Percentiles rank a stretch among this genome's conserved stretches.
Conservation (phyloP, 2,113 vertebrate genomes). For the Columbina picui region DNA sequence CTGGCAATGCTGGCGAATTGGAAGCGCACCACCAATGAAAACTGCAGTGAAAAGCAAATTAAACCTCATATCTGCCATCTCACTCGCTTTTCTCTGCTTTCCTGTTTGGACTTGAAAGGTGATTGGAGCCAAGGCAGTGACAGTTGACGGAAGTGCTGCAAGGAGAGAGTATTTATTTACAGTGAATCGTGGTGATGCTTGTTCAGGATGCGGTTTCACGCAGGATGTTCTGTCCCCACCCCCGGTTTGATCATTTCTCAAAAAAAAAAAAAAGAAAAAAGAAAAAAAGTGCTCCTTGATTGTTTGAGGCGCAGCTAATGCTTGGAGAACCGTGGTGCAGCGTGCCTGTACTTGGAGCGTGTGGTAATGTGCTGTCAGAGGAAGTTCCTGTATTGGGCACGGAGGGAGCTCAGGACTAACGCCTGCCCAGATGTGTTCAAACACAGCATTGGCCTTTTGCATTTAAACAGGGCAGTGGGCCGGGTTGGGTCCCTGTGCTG, state of each 20-base stretch:
- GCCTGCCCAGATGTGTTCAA: slow-evolving; percentile 65
- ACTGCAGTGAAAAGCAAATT: slow-evolving; percentile 93
- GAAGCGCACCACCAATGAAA: slow-evolving; percentile 85
- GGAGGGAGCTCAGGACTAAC: slow-evolving; percentile 64
- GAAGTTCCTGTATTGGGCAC: slow-evolving; percentile 76
- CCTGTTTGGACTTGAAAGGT: slow-evolving; percentile 99
- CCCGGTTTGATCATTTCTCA: slow-evolving; percentile 86
- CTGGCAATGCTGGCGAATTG: slow-evolving; percentile 85
- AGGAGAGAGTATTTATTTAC: slow-evolving; percentile 98
- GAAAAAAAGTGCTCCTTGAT: slow-evolving; percentile 68
- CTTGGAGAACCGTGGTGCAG: slow-evolving; percentile 78
- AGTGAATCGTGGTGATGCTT: slow-evolving; percentile 92
- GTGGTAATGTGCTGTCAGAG: slow-evolving; percentile 62
- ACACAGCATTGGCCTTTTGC: slow-evolving; percentile 22
- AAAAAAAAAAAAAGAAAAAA: slow-evolving; percentile 46
- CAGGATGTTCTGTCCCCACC: slow-evolving; percentile 91
- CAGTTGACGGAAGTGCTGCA: slow-evolving; percentile 95
- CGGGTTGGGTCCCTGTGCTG: neutral
- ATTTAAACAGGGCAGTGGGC: slow-evolving; percentile 45
- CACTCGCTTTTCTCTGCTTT: slow-evolving; percentile 92
- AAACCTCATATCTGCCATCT: slow-evolving; percentile 94
- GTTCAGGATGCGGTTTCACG: slow-evolving; percentile 99
- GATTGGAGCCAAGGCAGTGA: slow-evolving; percentile 94
- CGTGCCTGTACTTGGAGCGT: slow-evolving; percentile 77
- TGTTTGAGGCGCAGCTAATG: slow-evolving; percentile 73